A percentile compares a stretch with the other conserved stretches of the same genome.
Evolutionary conservation across 2,113 vertebrate genomes (phyloP).

Genomic region (Gambusia holbrooki): DNA sequence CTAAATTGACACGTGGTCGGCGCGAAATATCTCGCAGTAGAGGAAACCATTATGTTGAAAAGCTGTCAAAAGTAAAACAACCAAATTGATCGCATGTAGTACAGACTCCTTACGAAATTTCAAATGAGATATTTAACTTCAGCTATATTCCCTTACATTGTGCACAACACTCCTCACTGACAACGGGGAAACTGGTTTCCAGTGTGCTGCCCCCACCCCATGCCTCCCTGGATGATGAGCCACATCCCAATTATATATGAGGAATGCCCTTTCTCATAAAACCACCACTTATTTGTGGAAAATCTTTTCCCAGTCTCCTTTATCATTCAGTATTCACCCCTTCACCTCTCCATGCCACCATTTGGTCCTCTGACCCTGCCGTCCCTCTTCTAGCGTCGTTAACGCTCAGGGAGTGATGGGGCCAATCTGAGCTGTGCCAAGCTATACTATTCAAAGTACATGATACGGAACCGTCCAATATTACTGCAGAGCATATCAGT

Average conservation of each 20-base stretch:
- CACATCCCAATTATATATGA: background rate
- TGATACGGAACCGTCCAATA: constrained; percentile 78
- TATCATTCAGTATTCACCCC: constrained; percentile 43
- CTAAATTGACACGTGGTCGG: no score
- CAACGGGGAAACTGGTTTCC: background rate
- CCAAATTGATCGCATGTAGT: background rate
- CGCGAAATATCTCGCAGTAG: background rate
- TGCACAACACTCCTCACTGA: no score
- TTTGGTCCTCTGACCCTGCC: constrained; percentile 47
- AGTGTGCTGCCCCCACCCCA: background rate
- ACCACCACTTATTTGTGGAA: background rate
- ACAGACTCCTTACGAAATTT: background rate
- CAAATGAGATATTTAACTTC: background rate
- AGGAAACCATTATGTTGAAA: background rate
- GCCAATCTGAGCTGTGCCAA: constrained; percentile 63
- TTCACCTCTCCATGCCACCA: constrained; percentile 57
- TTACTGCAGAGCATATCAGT: constrained; percentile 73
- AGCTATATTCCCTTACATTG: background rate
- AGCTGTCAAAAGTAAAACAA: background rate
- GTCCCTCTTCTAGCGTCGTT: constrained; percentile 40
- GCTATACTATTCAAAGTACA: constrained; percentile 76
- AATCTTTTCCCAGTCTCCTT: constrained; percentile 34
- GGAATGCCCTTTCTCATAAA: background rate
- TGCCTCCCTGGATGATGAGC: background rate
- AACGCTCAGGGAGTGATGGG: constrained; percentile 69